Base-by-base conservation (phyloP, 2,113 vertebrate species). In the Gadus macrocephalus region DNA sequence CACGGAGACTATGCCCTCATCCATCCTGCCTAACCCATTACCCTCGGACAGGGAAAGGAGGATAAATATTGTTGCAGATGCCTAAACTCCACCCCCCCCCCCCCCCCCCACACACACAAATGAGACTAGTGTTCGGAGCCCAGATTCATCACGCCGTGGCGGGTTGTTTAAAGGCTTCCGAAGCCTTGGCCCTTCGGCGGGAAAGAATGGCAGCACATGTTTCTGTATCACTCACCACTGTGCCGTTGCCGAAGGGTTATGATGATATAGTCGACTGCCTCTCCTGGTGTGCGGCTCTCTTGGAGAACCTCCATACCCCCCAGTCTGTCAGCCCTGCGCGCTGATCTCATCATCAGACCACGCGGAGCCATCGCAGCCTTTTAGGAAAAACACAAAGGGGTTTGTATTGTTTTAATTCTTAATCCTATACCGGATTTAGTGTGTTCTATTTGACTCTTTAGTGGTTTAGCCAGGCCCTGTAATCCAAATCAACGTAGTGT, bases 21-120 rank as follows among this genome's bases (percentile, higher is more conserved):
- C 90, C 92, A 96, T 96, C 94, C 93, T 93, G 92, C 90, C 91
- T 91, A 94, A 93, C 92, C 89, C 93, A 92, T 93, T 93, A 95
- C 93, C 92, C 92, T 90, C 92, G 92, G 88, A 91, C 92, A 91
- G 92, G 90, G 90, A 96, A 94, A 96, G 94, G 94, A 94, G 95
- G 92, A 95, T 95, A 94, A 94, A 94, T 93, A 94, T 92, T 94
- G 94, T 93, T 95, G 91, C 90, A 92, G 90, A 88, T 94, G 95
- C 93, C 92, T 93, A 92, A 91, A 83, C 89, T 83, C 84, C 87
- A 49, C 42, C 42, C 42, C 42, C 42, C 42, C 9, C 42, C 12
- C 42, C 42, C 42, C 42, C 42, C 42, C 42, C 8, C 42, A 11
- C 42, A 12, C 42, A 11, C 76, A 76, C 89, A 91, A 91, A 91